Evolutionary conservation across 2,113 vertebrate species (phyloP), one percentile per base, ranked within the genome.

Genomic region (Holacanthus passer): DNA sequence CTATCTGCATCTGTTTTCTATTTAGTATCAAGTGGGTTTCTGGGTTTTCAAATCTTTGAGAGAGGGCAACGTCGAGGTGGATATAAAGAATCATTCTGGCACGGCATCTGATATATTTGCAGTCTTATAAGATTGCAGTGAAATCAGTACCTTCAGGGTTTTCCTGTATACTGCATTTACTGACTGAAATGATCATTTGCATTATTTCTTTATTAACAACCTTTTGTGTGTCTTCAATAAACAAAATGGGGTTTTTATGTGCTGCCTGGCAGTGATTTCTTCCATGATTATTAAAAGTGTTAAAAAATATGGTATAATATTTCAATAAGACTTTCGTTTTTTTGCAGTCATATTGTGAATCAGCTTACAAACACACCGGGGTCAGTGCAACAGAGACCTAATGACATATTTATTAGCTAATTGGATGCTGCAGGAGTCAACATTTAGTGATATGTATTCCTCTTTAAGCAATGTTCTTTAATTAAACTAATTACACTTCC

Each of bases 131-230:
- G 20, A 77, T 32, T 73, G 24, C 63, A 56, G 73, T 73, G 59
- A 59, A 69, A 35, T 43, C 2, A 73, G 66, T 74, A 88, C 69
- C 68, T 77, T 74, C 77, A 70, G 83, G 79, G 71, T 71, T 84
- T 58, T 74, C 67, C 79, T 77, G 63, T 88, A 55, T 82, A 66
- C 65, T 73, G 56, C 60, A 77, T 91, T 89, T 84, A 91, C 27
- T 73, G 91, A 94, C 92, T 87, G 91, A 94, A 94, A 91, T 91
- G 79, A 92, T 92, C 72, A 37, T 82, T 89, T 84, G 89, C 27
- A 92, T 94, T 86, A 66, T 93, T 93, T 93, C 91, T 91, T 85
- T 80, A 89, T 68, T 91, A 92, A 90, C 87, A 87, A 82, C 73
- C 53, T 83, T 82, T 85, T 59, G 73, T 82, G 22, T 13, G n/a